A percentile compares a stretch with the other conserved stretches of the same genome.
Conservation (phyloP, 2,113 vertebrate genomes). For the Oncorhynchus tshawytscha region DNA sequence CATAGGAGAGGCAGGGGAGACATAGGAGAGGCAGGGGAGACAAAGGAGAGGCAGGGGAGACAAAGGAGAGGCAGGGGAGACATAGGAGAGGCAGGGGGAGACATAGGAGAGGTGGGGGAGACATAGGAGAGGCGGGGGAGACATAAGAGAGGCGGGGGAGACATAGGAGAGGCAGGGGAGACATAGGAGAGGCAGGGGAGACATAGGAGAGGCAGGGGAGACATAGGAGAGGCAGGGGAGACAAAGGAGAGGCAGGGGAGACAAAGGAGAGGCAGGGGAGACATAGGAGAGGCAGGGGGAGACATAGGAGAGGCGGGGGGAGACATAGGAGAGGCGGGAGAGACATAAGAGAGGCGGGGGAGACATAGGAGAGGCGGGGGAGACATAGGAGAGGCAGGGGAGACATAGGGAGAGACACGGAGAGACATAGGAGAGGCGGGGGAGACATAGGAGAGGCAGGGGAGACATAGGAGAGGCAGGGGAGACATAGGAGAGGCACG, state of each 20-base stretch:
- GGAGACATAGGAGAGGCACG: slow-evolving; percentile 4
- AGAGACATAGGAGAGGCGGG: no score
- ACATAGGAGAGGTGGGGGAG: no score
- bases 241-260: no score
- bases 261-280: no score
- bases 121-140: slow-evolving; percentile 6
- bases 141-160: background rate
- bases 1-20: background rate
- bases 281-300: no score
- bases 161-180: no score
- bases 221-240: background rate
- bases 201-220: no score
- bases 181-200: background rate
- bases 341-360: background rate
- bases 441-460: background rate
- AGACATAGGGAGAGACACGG: no score
- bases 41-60: no score
- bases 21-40: no score
- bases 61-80: no score
- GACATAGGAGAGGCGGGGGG: no score
- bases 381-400: background rate
- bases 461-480: slow-evolving; percentile 1
- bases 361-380: background rate
- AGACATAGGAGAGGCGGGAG: slow-evolving; percentile 6
- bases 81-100: slow-evolving; percentile 14